Percentiles rank a stretch among this genome's conserved stretches.
These are phyloP conservation scores for Schizothorax lantsangensis DNA, from an alignment of 2,797 vertebrate species.

Conservation along the genomic window DNA sequence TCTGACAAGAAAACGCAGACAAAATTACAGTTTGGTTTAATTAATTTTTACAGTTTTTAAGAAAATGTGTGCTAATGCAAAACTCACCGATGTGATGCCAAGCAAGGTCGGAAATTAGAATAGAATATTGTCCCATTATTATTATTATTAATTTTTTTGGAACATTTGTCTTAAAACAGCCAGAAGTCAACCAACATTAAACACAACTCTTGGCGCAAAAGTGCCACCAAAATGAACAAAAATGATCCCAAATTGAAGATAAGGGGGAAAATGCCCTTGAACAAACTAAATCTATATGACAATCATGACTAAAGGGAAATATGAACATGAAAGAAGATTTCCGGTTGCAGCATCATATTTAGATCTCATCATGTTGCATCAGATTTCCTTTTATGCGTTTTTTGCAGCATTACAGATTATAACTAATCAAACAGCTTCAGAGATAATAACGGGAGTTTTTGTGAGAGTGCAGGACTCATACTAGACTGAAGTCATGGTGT, in stretches of 20 bases:
- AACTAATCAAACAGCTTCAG: background rate
- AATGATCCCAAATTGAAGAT: too few species aligned
- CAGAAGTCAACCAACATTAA: background rate
- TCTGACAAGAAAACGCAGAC: background rate
- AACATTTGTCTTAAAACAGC: background rate
- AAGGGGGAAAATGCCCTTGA: background rate
- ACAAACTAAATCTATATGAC: background rate
- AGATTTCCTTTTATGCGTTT: background rate
- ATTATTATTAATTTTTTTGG: too few species aligned
- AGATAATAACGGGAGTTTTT: background rate
- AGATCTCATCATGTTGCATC: background rate
- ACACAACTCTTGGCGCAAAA: background rate
- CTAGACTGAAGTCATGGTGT: background rate
- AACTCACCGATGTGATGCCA: background rate
- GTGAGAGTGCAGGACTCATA: background rate
- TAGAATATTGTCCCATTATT: background rate
- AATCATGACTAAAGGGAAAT: background rate
- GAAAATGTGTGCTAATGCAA: background rate
- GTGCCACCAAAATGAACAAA: too few species aligned
- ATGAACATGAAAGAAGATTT: background rate
- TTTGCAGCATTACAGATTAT: background rate
- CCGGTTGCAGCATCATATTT: background rate
- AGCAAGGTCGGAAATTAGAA: background rate
- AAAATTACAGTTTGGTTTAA: background rate
- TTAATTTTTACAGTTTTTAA: background rate